Evolutionary conservation across 2,113 vertebrate species (phyloP).

Genomic region (Gymnorhina tibicen): DNA sequence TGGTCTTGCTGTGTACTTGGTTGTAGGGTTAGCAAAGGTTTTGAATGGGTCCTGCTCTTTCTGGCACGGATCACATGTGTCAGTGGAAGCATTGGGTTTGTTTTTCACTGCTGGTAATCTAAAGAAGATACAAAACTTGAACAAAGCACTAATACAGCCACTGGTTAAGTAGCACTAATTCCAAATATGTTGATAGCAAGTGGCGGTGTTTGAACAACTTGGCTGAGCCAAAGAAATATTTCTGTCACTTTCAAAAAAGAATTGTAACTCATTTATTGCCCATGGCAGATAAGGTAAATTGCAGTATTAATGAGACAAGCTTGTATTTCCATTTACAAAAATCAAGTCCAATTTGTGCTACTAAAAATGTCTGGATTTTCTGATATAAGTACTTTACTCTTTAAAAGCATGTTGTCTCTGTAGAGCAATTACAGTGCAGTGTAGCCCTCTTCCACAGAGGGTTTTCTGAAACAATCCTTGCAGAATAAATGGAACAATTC

Average conservation of each 20-base stretch:
- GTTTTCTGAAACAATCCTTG: neutral
- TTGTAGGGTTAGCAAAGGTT: neutral
- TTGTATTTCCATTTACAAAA: slow-evolving; percentile 16
- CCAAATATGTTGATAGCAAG: neutral
- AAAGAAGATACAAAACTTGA: neutral
- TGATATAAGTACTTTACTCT: neutral
- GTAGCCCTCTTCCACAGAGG: neutral
- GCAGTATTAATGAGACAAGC: neutral
- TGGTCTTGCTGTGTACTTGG: neutral
- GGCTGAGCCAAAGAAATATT: neutral
- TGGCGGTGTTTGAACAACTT: neutral
- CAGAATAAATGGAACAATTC: neutral
- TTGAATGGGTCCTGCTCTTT: neutral
- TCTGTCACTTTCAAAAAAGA: neutral
- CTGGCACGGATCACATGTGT: neutral
- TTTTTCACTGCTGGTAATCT: neutral
- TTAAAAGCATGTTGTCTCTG: neutral
- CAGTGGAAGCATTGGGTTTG: neutral
- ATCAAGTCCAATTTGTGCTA: neutral
- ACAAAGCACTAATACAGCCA: neutral
- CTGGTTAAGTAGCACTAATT: neutral
- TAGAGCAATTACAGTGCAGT: neutral
- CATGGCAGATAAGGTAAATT: neutral
- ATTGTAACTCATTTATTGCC: neutral
- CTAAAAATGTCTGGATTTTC: slow-evolving; percentile 11